A percentile compares a stretch with the other conserved stretches of the same genome.
Evolutionary conservation across 2,888 invertebrate species (phyloP).

Genomic region (Drosophila helvetica): DNA sequence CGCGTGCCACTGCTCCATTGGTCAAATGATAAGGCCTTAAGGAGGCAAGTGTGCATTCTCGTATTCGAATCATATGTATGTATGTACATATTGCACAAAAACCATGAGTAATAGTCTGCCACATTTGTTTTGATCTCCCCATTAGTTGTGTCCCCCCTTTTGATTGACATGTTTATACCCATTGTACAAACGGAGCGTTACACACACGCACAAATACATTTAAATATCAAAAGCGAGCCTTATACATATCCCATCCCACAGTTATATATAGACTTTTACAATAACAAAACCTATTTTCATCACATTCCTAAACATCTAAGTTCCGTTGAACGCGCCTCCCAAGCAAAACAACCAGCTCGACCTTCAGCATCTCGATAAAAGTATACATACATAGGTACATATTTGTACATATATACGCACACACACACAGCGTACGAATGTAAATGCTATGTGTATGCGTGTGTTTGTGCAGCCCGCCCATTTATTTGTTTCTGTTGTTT

Average conservation of each 20-base stretch:
- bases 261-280: constrained; percentile 31
- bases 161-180: constrained; percentile 57
- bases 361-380: constrained; percentile 45
- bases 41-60: too few relatives aligned
- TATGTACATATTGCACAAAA: constrained; percentile 13
- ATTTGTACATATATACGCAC: neutral
- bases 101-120: constrained; percentile 39
- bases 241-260: constrained; percentile 3
- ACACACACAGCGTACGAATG: neutral
- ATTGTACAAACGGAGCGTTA: constrained; percentile 48
- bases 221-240: constrained; percentile 17
- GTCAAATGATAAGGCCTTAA: constrained; percentile 28
- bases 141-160: constrained; percentile 27
- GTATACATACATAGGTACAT: constrained; percentile 15
- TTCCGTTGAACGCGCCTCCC: constrained; percentile 34
- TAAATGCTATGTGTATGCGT: neutral
- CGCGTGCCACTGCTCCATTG: constrained; percentile 19
- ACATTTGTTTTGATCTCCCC: constrained; percentile 32
- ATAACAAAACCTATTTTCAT: constrained; percentile 25
- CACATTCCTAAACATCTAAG: constrained; percentile 29
- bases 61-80: neutral
- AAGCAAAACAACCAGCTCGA: constrained; percentile 39
- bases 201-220: constrained; percentile 9
- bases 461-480: constrained; percentile 9
- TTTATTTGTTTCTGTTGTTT: constrained; percentile 21